These are phyloP conservation scores for Triplophysa yarkandensis DNA, from an alignment of 2,797 vertebrate genomes.

Conservation along the genomic window DNA sequence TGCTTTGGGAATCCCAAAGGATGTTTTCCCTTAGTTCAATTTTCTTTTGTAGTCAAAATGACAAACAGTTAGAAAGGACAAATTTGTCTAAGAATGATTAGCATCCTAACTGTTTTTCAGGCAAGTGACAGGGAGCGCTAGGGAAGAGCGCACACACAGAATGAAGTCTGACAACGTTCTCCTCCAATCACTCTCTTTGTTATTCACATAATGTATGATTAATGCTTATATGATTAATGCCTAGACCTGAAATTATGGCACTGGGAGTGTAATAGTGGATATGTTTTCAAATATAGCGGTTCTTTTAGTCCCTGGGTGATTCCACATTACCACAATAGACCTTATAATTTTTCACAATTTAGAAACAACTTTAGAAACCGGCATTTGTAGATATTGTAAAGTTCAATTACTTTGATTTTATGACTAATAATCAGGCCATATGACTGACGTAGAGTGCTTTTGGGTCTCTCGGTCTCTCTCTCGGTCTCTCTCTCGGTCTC, in stretches of 20 bases:
- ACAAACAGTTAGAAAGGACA: constrained; percentile 70
- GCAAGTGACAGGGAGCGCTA: constrained; percentile 55
- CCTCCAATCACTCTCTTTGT: constrained; percentile 32
- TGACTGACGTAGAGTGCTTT: no score
- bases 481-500: no score
- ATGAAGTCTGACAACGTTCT: not conserved
- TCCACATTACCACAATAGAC: not conserved
- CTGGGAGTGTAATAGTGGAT: not conserved
- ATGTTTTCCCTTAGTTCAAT: constrained; percentile 19
- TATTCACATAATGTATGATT: constrained; percentile 27
- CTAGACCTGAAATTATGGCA: not conserved
- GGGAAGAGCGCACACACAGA: constrained; percentile 56
- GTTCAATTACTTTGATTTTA: not conserved
- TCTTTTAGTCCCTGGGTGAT: constrained; percentile 28
- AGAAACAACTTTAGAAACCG: constrained; percentile 1
- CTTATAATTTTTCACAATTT: not conserved
- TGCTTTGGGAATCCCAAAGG: constrained; percentile 12
- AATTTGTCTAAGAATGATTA: constrained; percentile 75
- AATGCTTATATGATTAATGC: constrained; percentile 5
- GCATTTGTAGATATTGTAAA: constrained; percentile 9
- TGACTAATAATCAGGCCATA: constrained; percentile 17
- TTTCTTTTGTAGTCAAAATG: constrained; percentile 71
- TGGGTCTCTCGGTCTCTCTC: no score
- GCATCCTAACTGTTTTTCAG: constrained; percentile 54
- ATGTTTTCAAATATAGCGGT: constrained; percentile 33